Evolutionary conservation across 1,140 invertebrate genomes (phyloP).

Genomic region (Drosophila fuyamai): DNA sequence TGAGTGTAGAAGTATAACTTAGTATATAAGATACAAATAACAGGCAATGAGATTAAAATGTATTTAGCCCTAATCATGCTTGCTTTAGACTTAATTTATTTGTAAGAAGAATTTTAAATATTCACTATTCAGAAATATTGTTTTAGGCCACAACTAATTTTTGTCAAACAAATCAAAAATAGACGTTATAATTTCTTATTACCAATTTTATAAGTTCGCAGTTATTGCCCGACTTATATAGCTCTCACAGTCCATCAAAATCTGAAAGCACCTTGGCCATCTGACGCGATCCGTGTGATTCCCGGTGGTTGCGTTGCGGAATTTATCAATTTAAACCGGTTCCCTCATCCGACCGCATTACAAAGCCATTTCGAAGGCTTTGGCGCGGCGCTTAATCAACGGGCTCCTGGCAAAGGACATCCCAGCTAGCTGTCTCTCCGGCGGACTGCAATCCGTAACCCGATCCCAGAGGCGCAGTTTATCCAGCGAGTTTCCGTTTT

Average conservation of each 20-base stretch:
- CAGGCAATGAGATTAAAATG: no score
- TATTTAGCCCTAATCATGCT: no score
- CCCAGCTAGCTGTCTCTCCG: slow-evolving; percentile 32
- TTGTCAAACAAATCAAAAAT: no score
- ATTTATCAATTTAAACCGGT: slow-evolving; percentile 48
- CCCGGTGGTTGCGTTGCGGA: slow-evolving; percentile 11
- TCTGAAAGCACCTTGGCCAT: neutral
- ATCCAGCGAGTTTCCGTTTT: slow-evolving; percentile 69
- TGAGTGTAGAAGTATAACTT: no score
- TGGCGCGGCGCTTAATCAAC: slow-evolving; percentile 50
- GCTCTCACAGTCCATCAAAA: neutral
- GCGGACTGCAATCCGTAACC: slow-evolving; percentile 46
- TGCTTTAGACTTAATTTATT: no score
- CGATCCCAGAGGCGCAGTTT: slow-evolving; percentile 75
- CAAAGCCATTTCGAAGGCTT: slow-evolving; percentile 49
- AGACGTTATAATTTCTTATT: no score
- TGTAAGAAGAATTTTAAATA: no score
- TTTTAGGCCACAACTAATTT: no score
- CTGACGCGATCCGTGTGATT: slow-evolving; percentile 11
- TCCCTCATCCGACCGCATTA: slow-evolving; percentile 44
- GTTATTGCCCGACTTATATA: neutral
- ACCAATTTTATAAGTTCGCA: neutral
- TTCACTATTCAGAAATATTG: no score
- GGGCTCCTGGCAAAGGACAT: slow-evolving; percentile 38
- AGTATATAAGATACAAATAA: no score